phyloP scores from a whole-genome alignment of 2,113 vertebrate species.

The Neofelis nebulosa region DNA sequence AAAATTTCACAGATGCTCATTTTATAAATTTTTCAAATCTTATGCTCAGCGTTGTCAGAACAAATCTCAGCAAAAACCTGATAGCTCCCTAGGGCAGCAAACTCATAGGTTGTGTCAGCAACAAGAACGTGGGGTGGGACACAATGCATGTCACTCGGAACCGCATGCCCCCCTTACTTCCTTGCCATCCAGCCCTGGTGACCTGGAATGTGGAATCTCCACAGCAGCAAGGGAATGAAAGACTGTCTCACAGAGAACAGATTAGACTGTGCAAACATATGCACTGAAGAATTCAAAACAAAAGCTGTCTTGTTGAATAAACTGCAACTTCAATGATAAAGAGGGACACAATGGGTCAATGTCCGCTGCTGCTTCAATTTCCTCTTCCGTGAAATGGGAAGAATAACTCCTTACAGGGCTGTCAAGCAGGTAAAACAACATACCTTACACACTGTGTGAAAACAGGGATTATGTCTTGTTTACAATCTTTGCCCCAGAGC shows the following conservation, averaged over 20 bases:
- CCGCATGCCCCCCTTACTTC: background rate
- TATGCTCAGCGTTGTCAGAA: background rate
- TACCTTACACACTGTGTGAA: background rate
- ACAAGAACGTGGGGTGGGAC: background rate
- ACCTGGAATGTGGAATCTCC: background rate
- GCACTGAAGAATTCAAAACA: background rate
- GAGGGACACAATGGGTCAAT: background rate
- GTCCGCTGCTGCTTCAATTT: background rate
- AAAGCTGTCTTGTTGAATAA: background rate
- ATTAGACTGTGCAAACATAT: background rate
- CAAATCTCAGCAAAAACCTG: constrained; percentile 12
- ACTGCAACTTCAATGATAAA: background rate
- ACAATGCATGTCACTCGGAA: background rate
- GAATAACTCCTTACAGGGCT: background rate
- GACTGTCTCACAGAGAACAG: background rate
- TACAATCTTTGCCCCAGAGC: background rate
- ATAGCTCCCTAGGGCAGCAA: background rate
- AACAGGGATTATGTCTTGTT: background rate
- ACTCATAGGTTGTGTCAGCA: background rate
- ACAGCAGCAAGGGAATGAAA: background rate
- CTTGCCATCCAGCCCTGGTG: background rate
- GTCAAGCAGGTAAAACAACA: background rate
- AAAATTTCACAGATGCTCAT: constrained; percentile 18
- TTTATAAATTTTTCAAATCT: constrained; percentile 41
- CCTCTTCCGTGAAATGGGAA: constrained; percentile 9